Evolutionary conservation across 37 sponge, comb jelly and placozoan genomes (phyloP).

Genomic region (Petrosia ficiformis): DNA sequence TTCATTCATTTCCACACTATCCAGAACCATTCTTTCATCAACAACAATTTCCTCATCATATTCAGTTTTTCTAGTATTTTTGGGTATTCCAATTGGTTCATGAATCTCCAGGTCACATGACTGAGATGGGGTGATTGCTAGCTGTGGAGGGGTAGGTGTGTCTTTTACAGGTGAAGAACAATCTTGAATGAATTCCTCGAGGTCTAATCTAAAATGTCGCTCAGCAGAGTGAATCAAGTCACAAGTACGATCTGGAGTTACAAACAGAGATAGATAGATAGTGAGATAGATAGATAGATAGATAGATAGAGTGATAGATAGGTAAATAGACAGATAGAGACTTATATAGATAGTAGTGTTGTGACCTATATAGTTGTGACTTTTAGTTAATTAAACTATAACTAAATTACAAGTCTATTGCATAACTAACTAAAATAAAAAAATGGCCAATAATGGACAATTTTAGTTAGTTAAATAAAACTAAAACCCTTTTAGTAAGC

Average conservation of each 20-base stretch:
- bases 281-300: background rate
- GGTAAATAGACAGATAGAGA: conserved; percentile 19
- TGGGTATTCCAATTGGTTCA: background rate
- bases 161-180: background rate
- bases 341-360: conserved; percentile 1
- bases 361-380: too few relatives aligned
- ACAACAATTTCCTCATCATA: conserved; percentile 11
- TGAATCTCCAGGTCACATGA: conserved; percentile 39
- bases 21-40: conserved; percentile 26
- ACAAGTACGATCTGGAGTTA: background rate
- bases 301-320: background rate
- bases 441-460: too few relatives aligned
- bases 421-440: background rate
- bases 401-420: too few relatives aligned
- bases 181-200: background rate
- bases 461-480: too few relatives aligned
- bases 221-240: background rate
- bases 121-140: conserved; percentile 5
- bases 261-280: background rate
- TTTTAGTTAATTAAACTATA: too few relatives aligned
- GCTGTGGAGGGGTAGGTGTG: conserved; percentile 1
- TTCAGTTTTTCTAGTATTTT: too few relatives aligned
- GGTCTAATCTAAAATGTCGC: background rate
- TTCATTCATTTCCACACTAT: conserved; percentile 50
- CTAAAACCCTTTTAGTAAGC: too few relatives aligned